Conservation (phyloP, 2,797 vertebrate species). For the Dryobates pubescens region DNA sequence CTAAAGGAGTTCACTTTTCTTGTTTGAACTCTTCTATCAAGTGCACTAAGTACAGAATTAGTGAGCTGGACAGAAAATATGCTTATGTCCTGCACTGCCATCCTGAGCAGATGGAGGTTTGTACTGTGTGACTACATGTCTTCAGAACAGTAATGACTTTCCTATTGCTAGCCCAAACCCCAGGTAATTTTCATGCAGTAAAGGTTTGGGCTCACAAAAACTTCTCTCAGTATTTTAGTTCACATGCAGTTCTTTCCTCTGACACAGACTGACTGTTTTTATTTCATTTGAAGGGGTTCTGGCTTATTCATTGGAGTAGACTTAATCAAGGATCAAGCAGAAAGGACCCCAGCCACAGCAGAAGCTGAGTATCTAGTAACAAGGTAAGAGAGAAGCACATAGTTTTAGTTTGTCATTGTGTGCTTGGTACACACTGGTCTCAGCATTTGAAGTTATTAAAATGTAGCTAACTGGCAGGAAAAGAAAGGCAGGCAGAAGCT, state of each 20-base stretch:
- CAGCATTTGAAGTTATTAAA: background rate
- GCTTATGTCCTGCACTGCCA: background rate
- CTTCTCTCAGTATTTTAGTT: background rate
- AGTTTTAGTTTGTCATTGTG: too few relatives aligned
- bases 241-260: background rate
- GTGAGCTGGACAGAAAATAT: background rate
- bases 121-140: background rate
- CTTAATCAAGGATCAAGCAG: constrained; percentile 84
- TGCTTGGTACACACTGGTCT: too few relatives aligned
- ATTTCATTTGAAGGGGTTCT: constrained; percentile 80
- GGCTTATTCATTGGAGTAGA: constrained; percentile 94
- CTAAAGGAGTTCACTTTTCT: background rate
- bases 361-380: constrained; percentile 82
- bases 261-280: background rate
- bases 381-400: constrained; percentile 76
- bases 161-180: background rate
- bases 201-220: background rate
- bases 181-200: background rate
- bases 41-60: background rate
- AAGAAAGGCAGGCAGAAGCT: background rate
- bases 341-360: constrained; percentile 86
- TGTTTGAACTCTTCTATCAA: background rate
- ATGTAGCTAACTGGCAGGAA: background rate
- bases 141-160: background rate
- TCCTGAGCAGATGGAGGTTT: background rate